Percentiles rank a stretch among this genome's conserved stretches.
phyloP scores from a whole-genome alignment of 2,888 invertebrate genomes.

The Hydriomena furcata region DNA sequence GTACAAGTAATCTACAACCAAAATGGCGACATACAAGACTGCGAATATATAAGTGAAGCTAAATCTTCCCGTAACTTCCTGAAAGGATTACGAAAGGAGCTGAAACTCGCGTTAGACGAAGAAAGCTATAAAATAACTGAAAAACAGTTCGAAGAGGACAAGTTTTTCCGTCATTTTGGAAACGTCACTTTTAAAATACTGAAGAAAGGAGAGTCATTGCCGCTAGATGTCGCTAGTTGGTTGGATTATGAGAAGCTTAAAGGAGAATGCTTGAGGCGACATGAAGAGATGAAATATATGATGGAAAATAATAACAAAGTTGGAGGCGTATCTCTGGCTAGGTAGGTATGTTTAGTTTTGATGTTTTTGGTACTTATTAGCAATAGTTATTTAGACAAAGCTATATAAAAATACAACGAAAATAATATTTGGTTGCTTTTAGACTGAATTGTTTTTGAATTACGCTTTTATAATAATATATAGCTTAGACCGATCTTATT shows the following conservation, averaged over 20 bases:
- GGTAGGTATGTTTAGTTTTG: constrained; percentile 55
- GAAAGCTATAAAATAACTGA: constrained; percentile 59
- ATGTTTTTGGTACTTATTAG: constrained; percentile 19
- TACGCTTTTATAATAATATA: too few relatives aligned
- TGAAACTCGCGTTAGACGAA: constrained; percentile 73
- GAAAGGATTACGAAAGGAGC: constrained; percentile 82
- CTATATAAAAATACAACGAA: too few relatives aligned
- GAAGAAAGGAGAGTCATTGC: constrained; percentile 71
- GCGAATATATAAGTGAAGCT: constrained; percentile 85
- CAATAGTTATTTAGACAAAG: constrained; percentile 3
- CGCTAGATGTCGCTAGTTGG: constrained; percentile 79
- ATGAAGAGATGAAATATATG: constrained; percentile 67
- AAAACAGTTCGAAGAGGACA: constrained; percentile 53
- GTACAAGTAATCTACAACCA: constrained; percentile 87
- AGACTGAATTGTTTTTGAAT: too few relatives aligned
- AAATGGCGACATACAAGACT: constrained; percentile 85
- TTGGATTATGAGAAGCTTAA: constrained; percentile 84
- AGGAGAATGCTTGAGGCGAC: constrained; percentile 77
- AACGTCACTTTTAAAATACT: constrained; percentile 83
- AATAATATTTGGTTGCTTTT: too few relatives aligned
- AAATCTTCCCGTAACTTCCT: constrained; percentile 84
- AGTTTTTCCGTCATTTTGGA: constrained; percentile 68
- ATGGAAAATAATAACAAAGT: constrained; percentile 63
- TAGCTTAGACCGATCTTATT: too few relatives aligned
- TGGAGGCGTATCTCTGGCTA: constrained; percentile 55